Evolutionary conservation across 2,797 vertebrate species (phyloP).

Genomic region (Eidolon dupreanum): DNA sequence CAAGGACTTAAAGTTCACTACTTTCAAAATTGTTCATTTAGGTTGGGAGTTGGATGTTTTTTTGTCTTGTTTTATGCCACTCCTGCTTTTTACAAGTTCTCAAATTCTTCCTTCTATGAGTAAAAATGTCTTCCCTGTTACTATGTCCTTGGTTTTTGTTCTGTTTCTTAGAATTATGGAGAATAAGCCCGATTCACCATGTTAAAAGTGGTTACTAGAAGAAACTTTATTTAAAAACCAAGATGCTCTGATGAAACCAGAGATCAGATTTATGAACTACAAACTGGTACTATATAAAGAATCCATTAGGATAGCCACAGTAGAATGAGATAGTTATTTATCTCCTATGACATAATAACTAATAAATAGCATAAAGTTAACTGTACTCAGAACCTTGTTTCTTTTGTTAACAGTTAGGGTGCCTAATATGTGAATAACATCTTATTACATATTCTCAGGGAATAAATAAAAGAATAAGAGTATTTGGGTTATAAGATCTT

Average conservation of each 20-base stretch:
- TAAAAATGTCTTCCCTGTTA: not conserved
- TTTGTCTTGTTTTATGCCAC: not conserved
- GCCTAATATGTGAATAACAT: not conserved
- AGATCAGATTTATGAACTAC: slow-evolving; percentile 36
- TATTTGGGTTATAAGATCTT: slow-evolving; percentile 34
- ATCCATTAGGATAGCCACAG: not conserved
- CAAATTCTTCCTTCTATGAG: not conserved
- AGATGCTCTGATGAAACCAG: not conserved
- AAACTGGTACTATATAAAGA: not conserved
- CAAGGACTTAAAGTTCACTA: not conserved
- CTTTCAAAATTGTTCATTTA: not conserved
- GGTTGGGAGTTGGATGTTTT: not conserved
- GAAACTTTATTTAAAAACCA: slow-evolving; percentile 30
- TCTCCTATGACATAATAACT: slow-evolving; percentile 8
- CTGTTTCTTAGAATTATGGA: not conserved
- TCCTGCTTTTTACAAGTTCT: not conserved
- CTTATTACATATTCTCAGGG: not conserved
- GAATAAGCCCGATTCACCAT: not conserved
- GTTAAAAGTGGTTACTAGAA: not conserved
- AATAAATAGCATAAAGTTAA: slow-evolving; percentile 47
- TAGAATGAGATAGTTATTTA: slow-evolving; percentile 10
- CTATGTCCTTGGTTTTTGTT: not conserved
- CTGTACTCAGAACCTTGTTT: slow-evolving; percentile 17
- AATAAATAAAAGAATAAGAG: slow-evolving; percentile 30
- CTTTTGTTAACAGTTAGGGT: not conserved